Evolutionary conservation across 2,888 invertebrate genomes (phyloP), one percentile per base, ranked within the genome.

Genomic region (Strigamia transsilvanica): DNA sequence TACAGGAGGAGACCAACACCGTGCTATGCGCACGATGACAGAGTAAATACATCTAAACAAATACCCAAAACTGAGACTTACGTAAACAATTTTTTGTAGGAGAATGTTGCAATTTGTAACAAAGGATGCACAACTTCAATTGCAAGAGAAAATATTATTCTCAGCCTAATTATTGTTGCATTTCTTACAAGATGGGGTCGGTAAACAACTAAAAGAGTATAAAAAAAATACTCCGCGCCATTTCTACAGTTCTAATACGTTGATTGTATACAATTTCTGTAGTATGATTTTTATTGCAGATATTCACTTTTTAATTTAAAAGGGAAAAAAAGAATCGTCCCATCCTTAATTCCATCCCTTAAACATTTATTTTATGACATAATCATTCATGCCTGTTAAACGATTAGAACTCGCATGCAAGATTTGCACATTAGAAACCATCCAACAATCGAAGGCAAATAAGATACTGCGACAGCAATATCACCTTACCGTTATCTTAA

Each of bases 21-120:
- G 12, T 66, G 61, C 23, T 66, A 66, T 23, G 61, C 61, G 18
- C 61, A 66, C 23, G 61, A 66, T 21, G 61, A 66, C 23, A 66
- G 61, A 21, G 61, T 66, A 66, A 46, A 46, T 46, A 46, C 5
- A 13, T 15, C 0, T 5, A 66, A 18, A 21, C 18, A 21, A 9
- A 15, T 23, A 66, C 0, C 18, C n/a, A 15, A 21, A 66, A 18
- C 23, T 21, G 15, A 46, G 12, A n/a, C 5, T 46, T n/a, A 13
- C 0, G 15, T 46, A 12, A n/a, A 46, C n/a, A 46, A 46, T 12
- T 2, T 66, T 66, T 21, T 51, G 51, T 21, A 66, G 61, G 61
- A 66, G 21, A 23, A 66, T 18, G 61, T 66, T 2, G 23, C 61
- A 66, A 12, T 21, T 2, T 66, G 61, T 18, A 66, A 23, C 61